phyloP scores from a whole-genome alignment of 2,888 invertebrate genomes.

The Drosophila incognita region DNA sequence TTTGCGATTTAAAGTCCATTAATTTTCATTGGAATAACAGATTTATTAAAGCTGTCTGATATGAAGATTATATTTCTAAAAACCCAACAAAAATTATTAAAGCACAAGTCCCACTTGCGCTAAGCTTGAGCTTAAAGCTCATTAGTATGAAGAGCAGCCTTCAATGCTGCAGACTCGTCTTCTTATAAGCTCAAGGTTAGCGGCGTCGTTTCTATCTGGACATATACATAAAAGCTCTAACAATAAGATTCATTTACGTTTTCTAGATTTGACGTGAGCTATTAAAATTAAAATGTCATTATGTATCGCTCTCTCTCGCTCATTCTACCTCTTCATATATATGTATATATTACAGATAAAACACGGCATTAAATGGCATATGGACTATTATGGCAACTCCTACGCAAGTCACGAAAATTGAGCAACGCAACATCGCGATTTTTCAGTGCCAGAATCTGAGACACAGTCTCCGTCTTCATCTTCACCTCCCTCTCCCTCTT shows the following conservation, averaged over 20 bases:
- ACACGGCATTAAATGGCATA: constrained; percentile 68
- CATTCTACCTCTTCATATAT: constrained; percentile 6
- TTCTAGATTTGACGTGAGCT: constrained; percentile 53
- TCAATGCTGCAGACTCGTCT: background rate
- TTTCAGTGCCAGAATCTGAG: constrained; percentile 54
- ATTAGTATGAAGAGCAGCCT: background rate
- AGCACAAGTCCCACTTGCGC: background rate
- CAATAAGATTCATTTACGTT: constrained; percentile 61
- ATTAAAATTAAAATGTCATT: constrained; percentile 65
- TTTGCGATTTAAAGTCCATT: background rate
- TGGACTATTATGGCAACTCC: constrained; percentile 70
- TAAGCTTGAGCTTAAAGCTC: background rate
- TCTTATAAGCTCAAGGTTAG: constrained; percentile 23
- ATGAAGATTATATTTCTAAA: background rate
- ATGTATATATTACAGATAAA: constrained; percentile 68
- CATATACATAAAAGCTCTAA: background rate
- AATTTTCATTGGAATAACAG: background rate
- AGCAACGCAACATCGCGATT: constrained; percentile 54
- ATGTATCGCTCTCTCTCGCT: constrained; percentile 19
- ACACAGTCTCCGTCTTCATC: constrained; percentile 25
- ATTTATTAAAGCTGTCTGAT: background rate
- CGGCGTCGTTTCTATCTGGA: constrained; percentile 7
- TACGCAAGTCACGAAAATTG: constrained; percentile 73
- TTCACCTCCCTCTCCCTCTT: constrained; percentile 6
- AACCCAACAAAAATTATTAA: background rate